phyloP scores from a whole-genome alignment of 1,140 invertebrate species.

The Formica exsecta region DNA sequence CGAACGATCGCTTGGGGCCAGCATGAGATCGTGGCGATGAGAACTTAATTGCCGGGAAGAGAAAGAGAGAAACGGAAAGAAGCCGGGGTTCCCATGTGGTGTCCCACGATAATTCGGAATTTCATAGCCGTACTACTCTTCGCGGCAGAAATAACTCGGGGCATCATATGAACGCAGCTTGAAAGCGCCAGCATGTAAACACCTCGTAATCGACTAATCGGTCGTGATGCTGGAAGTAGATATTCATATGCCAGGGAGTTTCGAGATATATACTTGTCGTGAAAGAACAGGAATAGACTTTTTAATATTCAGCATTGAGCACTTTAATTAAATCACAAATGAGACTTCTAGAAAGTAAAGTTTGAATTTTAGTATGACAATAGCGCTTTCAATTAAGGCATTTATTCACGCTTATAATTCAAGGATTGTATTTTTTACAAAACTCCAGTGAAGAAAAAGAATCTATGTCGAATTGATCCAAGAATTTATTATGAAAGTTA shows the following conservation, averaged over 20 bases:
- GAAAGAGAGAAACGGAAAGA: neutral
- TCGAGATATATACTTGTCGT: neutral
- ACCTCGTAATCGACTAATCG: conserved; percentile 52
- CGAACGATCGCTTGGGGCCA: conserved; percentile 23
- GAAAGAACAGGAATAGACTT: neutral
- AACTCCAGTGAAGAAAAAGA: neutral
- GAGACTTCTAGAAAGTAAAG: neutral
- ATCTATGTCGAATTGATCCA: neutral
- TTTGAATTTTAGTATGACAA: neutral
- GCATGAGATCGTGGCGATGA: conserved; percentile 11
- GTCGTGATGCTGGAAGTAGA: neutral
- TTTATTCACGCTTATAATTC: conserved; percentile 2
- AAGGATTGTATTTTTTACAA: neutral
- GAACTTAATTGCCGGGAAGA: conserved; percentile 27
- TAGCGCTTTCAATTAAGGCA: conserved; percentile 11
- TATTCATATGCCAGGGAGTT: neutral
- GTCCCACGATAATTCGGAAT: conserved; percentile 32
- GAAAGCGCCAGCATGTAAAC: conserved; percentile 52
- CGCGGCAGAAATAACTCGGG: conserved; percentile 55
- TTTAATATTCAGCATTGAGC: conserved; percentile 3
- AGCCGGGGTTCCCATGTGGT: conserved; percentile 12
- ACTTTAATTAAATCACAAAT: neutral
- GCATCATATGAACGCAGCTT: conserved; percentile 44
- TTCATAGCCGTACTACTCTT: conserved; percentile 40
- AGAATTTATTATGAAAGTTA: neutral